These are phyloP conservation scores for Parazoanthus darwini DNA, from an alignment of 92 coral and sea anemone genomes.

Conservation along the genomic window DNA sequence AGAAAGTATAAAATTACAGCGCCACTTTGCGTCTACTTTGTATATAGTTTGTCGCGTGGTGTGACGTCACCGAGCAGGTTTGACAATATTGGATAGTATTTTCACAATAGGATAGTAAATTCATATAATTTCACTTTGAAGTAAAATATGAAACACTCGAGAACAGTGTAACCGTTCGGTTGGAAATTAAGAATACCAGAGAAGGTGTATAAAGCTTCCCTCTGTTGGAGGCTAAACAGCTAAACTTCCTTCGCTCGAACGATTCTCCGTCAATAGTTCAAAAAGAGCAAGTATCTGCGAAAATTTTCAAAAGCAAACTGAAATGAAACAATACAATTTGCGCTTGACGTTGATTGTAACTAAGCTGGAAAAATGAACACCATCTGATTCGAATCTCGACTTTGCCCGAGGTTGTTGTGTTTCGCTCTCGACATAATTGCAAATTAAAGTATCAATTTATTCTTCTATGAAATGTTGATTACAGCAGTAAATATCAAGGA, in stretches of 20 bases:
- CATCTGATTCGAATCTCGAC: neutral
- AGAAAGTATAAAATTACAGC: neutral
- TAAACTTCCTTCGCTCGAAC: neutral
- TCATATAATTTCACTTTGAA: neutral
- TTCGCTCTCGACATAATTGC: neutral
- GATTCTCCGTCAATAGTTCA: neutral
- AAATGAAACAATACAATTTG: neutral
- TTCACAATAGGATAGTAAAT: neutral
- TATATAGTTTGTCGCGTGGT: neutral
- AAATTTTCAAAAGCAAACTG: neutral
- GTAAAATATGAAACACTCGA: neutral
- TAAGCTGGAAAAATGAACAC: neutral
- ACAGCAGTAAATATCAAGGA: neutral
- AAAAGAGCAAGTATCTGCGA: neutral
- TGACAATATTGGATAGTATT: neutral
- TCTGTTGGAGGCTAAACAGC: neutral
- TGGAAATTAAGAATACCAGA: neutral
- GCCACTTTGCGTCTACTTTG: neutral
- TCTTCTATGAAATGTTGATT: constrained; percentile 6
- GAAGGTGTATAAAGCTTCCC: neutral
- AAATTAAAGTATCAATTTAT: neutral
- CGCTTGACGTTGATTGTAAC: neutral
- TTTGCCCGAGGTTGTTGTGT: neutral
- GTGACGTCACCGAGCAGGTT: neutral
- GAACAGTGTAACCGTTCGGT: neutral